These are phyloP conservation scores for Tuta absoluta DNA, from an alignment of 2,888 invertebrate species.

Conservation along the genomic window DNA sequence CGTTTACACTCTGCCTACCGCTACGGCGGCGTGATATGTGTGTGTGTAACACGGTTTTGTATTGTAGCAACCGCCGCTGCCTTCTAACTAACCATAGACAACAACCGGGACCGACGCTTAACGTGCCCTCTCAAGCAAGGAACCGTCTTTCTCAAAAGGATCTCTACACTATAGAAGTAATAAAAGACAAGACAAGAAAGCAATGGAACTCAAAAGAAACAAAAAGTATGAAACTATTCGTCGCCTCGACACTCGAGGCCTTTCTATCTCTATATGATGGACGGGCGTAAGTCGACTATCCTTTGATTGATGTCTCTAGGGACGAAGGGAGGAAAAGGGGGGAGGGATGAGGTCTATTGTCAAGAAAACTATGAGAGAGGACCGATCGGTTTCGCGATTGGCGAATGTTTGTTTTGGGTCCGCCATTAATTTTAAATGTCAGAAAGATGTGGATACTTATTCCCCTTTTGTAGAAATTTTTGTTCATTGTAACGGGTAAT, in stretches of 20 bases:
- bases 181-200: too few species aligned
- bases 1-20: too few species aligned
- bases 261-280: slow-evolving; percentile 8
- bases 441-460: not conserved
- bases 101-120: too few species aligned
- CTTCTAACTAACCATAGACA: too few species aligned
- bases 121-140: too few species aligned
- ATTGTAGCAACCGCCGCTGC: too few species aligned
- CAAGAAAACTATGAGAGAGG: slow-evolving; percentile 7
- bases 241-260: not conserved
- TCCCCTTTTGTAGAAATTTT: not conserved
- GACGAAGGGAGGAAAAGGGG: not conserved
- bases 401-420: not conserved
- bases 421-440: slow-evolving; percentile 14
- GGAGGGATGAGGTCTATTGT: slow-evolving; percentile 8
- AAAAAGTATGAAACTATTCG: not conserved
- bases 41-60: too few species aligned
- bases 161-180: too few species aligned
- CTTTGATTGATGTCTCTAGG: slow-evolving; percentile 13
- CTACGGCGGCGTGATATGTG: too few species aligned
- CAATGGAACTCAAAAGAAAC: slow-evolving; percentile 4
- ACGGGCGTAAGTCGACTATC: slow-evolving; percentile 16
- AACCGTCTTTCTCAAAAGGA: too few species aligned
- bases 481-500: too few species aligned
- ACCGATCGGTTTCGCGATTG: not conserved